Base-by-base conservation (phyloP, 2,113 vertebrate genomes). In the Phrynocephalus versicolor region DNA sequence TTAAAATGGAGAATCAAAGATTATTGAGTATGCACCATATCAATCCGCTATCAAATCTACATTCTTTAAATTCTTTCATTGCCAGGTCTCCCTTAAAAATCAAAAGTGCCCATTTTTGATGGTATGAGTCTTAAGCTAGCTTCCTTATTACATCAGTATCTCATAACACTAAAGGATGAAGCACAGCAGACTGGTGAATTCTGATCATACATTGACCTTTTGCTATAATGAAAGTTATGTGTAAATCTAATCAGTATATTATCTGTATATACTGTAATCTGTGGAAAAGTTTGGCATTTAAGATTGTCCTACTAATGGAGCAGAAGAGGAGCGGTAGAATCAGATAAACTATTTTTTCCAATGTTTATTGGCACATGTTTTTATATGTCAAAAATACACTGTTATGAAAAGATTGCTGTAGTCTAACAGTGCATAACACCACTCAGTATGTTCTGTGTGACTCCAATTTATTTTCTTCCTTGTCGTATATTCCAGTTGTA, bases 201-300 rank as follows among this genome's bases (percentile, higher is more conserved):
- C 57, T 57, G 10, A 7, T 86, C 57, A 84, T 70, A 79, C 6
- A 12, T 1, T 87, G 27, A 8, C 18, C 41, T 85, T 88, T 55
- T 84, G 2, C 45, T 82, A 5, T 72, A 79, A 23, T 33, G 77
- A 60, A 1, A 90, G 9, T 27, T 30, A 77, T 5, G 67, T 83
- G 35, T 39, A 73, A 80, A 85, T 85, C 74, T 86, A 85, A 85
- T 84, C 39, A 78, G 37, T 85, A 80, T 62, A 2, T 13, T 75
- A 37, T 81, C 82, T 70, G 82, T 1, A 76, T 41, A 73, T 7
- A 45, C 1, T 13, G 35, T 23, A 82, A 64, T 27, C 72, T 89
- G 77, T 70, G 25, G 73, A 62, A 30, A 84, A 10, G 14, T 6
- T 1, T 85, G 67, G 72, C 41, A 85, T 88, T 78, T 85, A 60